Base-by-base conservation (phyloP, 2,113 vertebrate species). In the Trochalopteron elliotii region DNA sequence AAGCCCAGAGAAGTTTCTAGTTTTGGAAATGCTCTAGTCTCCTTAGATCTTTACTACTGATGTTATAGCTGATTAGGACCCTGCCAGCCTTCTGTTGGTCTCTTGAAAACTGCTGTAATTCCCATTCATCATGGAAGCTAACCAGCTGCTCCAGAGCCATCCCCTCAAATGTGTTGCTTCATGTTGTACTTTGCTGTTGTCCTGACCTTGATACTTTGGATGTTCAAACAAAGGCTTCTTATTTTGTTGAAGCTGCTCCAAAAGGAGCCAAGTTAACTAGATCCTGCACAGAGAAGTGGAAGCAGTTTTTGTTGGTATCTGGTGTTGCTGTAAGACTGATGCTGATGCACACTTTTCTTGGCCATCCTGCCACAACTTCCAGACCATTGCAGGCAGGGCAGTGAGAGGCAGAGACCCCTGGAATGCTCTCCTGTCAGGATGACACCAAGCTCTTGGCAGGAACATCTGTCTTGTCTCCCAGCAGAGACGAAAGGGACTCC, bases 51-150 rank as follows among this genome's bases (percentile, higher is more conserved):
- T 98, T 97, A 98, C 97, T 97, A 95, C 97, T 97, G 95, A 94
- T 95, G 95, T 98, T 98, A 98, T 97, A 94, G 98, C 98, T 98
- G 97, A 96, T 98, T 98, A 97, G 97, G 97, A 98, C 97, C 94
- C 77, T 95, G 97, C 80, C 97, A 82, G 97, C 98, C 98, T 98
- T 98, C 98, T 98, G 98, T 97, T 97, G 94, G 97, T 98, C 97
- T 97, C 98, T 97, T 95, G 97, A 97, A 98, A 98, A 97, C 89
- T 96, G 97, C 96, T 94, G 96, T 88, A 95, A 97, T 97, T 97
- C 97, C 96, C 97, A 98, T 98, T 97, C 97, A 98, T 98, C 97
- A 98, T 49, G 79, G 93, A 97, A 97, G 90, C 83, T 56, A 93
- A 96, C 96, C 98, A 98, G 98, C 97, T 98, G 98, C 97, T 97